Base-by-base conservation (phyloP, 2,797 vertebrate genomes). In the Saxicola maurus region DNA sequence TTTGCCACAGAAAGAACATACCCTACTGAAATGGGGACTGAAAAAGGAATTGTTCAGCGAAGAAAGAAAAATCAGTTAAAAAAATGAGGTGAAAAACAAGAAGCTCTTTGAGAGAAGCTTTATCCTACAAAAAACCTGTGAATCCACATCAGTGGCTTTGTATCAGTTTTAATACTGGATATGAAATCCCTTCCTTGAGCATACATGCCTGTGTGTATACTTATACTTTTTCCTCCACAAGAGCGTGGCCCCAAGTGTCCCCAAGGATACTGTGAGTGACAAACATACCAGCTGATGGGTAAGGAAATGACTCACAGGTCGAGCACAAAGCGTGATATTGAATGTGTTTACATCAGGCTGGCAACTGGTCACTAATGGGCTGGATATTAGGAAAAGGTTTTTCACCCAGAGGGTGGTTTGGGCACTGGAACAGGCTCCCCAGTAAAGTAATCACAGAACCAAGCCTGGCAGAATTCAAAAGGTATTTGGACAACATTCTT, bases 41-140 rank as follows among this genome's bases (percentile, higher is more conserved):
- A 51, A 74, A 88, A 73, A 53, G 60, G 49, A 86, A 71, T 16
- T 52, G 46, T 46, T 84, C 77, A 61, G 42, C 0, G 0, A 77
- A 71, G 52, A 91, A 83, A 87, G 40, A 90, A 82, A 85, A 80
- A 82, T n/a, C 68, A 56, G 64, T 60, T 80, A 21, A 80, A 92
- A 92, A 81, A 89, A 73, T 19, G 17, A 87, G 24, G 49, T 46
- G 60, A 75, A 28, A 90, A 85, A 78, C 66, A 91, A 67, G 55
- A 64, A 78, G 64, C 21, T 87, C 51, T 82, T 35, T 75, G 35
- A 46, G 91, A 81, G 27, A 60, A n/a, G 72, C 45, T 62, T 76
- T 33, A 42, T 2, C 43, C 55, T 53, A 30, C 60, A 68, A 48
- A 89, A 53, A 65, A 82, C 4, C 37, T 1, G 8, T 31, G 38